Conservation (phyloP, 2,113 vertebrate genomes). For the Hydrolagus affinis region DNA sequence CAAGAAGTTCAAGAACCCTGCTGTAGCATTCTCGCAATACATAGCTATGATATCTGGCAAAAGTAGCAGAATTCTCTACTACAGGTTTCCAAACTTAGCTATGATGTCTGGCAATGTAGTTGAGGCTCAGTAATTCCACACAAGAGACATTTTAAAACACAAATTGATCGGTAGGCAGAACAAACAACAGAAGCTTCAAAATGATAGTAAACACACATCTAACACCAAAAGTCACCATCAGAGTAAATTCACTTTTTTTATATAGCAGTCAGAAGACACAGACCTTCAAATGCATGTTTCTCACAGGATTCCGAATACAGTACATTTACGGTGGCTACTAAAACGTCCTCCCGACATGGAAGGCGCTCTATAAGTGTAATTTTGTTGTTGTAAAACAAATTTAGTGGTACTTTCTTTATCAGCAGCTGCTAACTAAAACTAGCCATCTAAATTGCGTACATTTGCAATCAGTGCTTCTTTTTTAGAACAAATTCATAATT, state of each 20-base stretch:
- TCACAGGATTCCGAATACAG: not conserved
- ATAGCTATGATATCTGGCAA: no score
- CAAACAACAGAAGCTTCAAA: slow-evolving; percentile 1
- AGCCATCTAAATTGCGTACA: not conserved
- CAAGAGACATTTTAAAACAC: no score
- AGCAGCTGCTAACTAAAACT: not conserved
- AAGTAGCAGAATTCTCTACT: no score
- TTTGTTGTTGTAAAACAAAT: no score
- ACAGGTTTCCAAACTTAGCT: no score
- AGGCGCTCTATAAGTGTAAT: no score
- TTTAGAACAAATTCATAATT: slow-evolving; percentile 10
- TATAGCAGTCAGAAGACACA: no score
- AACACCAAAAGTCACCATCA: not conserved
- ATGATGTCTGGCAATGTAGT: no score
- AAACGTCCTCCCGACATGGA: not conserved
- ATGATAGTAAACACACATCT: not conserved
- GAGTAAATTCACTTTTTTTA: not conserved
- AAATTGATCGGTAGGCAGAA: not conserved
- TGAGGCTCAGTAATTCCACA: no score
- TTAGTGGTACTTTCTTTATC: not conserved
- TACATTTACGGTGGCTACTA: not conserved
- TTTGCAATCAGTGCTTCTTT: not conserved
- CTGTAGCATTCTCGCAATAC: no score
- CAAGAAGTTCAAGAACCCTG: no score
- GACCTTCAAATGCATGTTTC: not conserved